These are phyloP conservation scores for Herminia tarsipennalis DNA, from an alignment of 2,888 invertebrate genomes.

Conservation along the genomic window DNA sequence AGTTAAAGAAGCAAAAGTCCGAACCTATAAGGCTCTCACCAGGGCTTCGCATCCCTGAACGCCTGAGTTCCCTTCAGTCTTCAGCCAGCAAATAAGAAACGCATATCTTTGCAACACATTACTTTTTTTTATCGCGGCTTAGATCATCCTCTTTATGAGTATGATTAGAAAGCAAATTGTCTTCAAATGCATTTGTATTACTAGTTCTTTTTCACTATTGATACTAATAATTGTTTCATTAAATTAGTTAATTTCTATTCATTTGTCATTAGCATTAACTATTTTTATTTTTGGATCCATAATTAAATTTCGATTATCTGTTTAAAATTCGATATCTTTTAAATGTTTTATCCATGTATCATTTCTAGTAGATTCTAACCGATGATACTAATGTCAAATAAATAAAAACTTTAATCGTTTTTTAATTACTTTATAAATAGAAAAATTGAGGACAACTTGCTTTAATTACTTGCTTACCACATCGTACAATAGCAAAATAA, in stretches of 20 bases:
- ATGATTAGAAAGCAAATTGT: slow-evolving; percentile 53
- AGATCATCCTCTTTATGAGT: slow-evolving; percentile 59
- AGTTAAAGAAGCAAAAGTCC: slow-evolving; percentile 81
- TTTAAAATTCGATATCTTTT: too few relatives aligned
- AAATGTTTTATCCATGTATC: too few relatives aligned
- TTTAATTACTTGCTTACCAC: slow-evolving; percentile 46
- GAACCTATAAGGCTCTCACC: slow-evolving; percentile 86
- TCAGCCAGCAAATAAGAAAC: slow-evolving; percentile 85
- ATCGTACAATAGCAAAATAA: slow-evolving; percentile 58
- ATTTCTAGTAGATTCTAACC: too few relatives aligned
- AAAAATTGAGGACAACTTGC: slow-evolving; percentile 49
- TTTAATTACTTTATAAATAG: background rate
- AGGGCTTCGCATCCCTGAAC: slow-evolving; percentile 86
- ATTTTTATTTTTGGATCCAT: too few relatives aligned
- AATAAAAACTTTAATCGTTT: too few relatives aligned
- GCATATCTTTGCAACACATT: slow-evolving; percentile 84
- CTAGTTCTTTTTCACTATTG: too few relatives aligned
- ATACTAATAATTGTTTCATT: too few relatives aligned
- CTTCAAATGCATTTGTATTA: slow-evolving; percentile 32
- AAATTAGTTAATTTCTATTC: too few relatives aligned
- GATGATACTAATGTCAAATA: too few relatives aligned
- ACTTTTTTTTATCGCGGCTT: slow-evolving; percentile 68
- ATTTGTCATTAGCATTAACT: too few relatives aligned
- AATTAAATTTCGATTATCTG: too few relatives aligned
- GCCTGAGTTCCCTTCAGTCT: slow-evolving; percentile 85